Conservation (phyloP, 2,113 vertebrate species). For the Bambusicola thoracicus region DNA sequence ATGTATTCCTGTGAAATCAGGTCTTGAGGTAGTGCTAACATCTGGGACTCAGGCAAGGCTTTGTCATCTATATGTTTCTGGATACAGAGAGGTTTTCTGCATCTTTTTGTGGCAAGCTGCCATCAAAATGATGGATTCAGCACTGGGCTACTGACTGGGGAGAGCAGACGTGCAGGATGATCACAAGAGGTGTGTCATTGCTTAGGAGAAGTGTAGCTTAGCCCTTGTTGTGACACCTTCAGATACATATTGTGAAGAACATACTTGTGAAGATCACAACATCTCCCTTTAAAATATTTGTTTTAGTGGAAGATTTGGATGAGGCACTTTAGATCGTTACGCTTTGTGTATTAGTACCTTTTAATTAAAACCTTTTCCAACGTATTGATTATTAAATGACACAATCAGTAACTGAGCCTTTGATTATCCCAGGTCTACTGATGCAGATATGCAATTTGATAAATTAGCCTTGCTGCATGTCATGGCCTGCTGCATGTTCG, state of each 20-base stretch:
- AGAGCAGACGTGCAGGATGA: accelerated
- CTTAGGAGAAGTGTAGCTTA: background rate
- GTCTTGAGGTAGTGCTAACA: background rate
- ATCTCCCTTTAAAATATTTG: background rate
- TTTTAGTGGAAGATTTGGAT: background rate
- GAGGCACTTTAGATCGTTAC: background rate
- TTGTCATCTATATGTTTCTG: background rate
- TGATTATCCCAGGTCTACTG: background rate
- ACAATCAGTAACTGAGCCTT: background rate
- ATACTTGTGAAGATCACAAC: background rate
- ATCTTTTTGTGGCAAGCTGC: background rate
- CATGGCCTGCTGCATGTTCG: background rate
- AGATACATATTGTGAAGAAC: background rate
- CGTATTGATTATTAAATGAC: background rate
- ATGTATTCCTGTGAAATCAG: background rate
- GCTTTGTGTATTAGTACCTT: background rate
- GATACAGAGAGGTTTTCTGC: background rate
- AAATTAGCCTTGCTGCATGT: background rate
- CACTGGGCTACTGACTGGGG: background rate
- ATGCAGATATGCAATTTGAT: accelerated
- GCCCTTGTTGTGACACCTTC: background rate
- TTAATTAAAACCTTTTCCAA: background rate
- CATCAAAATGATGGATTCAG: background rate
- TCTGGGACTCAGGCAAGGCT: background rate
- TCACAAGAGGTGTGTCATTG: background rate